phyloP scores from a whole-genome alignment of 2,113 vertebrate species.

The Varanus komodoensis region DNA sequence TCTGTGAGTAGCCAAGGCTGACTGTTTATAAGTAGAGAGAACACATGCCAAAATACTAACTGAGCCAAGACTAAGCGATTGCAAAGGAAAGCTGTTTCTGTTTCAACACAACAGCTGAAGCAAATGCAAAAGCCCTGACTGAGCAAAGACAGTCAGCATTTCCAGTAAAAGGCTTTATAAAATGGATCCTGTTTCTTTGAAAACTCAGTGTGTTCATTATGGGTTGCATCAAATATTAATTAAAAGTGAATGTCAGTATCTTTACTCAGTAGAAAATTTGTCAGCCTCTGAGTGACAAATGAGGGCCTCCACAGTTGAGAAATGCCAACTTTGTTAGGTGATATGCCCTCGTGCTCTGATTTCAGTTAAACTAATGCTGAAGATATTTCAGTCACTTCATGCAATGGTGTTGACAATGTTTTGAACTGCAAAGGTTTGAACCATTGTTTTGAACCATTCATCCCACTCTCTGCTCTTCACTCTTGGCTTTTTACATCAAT shows the following conservation, averaged over 20 bases:
- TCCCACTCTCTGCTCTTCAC: neutral
- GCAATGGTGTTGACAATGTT: neutral
- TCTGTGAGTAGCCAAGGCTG: neutral
- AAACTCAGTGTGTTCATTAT: neutral
- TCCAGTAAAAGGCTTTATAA: neutral
- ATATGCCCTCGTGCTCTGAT: neutral
- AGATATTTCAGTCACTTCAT: neutral
- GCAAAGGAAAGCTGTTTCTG: constrained; percentile 3
- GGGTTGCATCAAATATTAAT: neutral
- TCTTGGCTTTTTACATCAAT: neutral
- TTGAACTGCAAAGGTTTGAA: neutral
- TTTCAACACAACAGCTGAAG: neutral
- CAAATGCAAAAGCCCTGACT: constrained; percentile 22
- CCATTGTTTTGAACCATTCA: too few species aligned
- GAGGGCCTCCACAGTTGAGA: neutral
- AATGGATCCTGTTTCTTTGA: constrained; percentile 19
- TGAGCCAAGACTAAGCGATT: constrained; percentile 1
- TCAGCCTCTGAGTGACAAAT: neutral
- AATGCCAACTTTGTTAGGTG: neutral
- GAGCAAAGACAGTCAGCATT: neutral
- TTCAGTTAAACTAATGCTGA: neutral
- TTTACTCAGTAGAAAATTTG: neutral
- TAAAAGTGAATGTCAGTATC: constrained; percentile 9
- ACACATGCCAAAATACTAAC: constrained; percentile 5
- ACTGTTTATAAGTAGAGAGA: neutral